Conservation (phyloP, 2,797 vertebrate species). For the Acipenser ruthenus region DNA sequence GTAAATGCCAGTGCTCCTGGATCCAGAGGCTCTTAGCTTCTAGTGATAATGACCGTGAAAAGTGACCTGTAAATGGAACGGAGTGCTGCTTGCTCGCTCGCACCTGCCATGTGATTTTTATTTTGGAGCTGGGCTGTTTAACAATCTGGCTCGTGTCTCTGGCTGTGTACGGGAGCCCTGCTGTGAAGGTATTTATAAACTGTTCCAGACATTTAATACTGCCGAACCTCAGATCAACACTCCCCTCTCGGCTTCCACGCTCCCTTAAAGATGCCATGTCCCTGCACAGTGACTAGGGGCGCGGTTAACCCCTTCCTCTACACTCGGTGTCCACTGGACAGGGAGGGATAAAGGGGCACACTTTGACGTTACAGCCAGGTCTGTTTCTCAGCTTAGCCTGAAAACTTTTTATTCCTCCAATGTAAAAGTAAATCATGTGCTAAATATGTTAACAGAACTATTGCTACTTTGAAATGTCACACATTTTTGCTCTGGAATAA, state of each 20-base stretch:
- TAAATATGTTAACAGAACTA: no score
- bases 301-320: no score
- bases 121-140: slow-evolving; percentile 10
- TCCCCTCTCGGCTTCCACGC: slow-evolving; percentile 28
- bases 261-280: slow-evolving; percentile 32
- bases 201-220: slow-evolving; percentile 42
- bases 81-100: slow-evolving; percentile 15
- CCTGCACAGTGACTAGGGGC: slow-evolving; percentile 9
- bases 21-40: slow-evolving; percentile 13
- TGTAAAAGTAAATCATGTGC: no score
- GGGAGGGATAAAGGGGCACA: no score
- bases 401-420: no score
- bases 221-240: slow-evolving; percentile 25
- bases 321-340: no score
- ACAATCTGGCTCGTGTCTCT: slow-evolving; percentile 15
- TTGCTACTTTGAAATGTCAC: no score
- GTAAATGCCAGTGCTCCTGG: neutral
- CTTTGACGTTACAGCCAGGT: no score
- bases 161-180: slow-evolving; percentile 22
- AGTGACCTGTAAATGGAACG: slow-evolving; percentile 24
- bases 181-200: slow-evolving; percentile 52
- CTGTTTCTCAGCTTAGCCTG: no score
- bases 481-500: no score
- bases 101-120: slow-evolving; percentile 28
- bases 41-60: slow-evolving; percentile 29